These are phyloP conservation scores for Caenorhabditis imperialis DNA, from an alignment of 2,888 invertebrate genomes.

Conservation along the genomic window DNA sequence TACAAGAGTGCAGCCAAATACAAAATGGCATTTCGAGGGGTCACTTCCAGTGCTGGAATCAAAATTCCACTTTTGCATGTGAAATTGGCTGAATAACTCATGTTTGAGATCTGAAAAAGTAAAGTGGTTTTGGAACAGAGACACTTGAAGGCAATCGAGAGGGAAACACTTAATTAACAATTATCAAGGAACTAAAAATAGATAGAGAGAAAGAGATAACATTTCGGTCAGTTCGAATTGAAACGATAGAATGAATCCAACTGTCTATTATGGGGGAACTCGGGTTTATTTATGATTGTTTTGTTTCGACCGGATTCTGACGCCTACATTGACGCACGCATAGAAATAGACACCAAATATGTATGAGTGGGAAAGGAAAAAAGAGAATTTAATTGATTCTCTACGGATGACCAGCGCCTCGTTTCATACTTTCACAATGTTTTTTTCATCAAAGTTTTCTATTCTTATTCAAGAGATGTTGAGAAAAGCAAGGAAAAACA, in stretches of 20 bases:
- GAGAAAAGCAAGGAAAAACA: too few relatives aligned
- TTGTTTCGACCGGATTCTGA: slow-evolving; percentile 4
- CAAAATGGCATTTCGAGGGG: slow-evolving; percentile 71
- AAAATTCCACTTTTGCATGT: slow-evolving; percentile 59
- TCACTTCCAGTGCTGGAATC: slow-evolving; percentile 53
- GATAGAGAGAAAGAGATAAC: too few relatives aligned
- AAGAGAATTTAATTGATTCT: too few relatives aligned
- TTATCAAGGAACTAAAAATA: background rate
- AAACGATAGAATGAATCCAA: slow-evolving; percentile 16
- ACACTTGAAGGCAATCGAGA: slow-evolving; percentile 4
- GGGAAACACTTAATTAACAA: background rate
- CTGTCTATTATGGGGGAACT: background rate
- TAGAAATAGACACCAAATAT: too few relatives aligned
- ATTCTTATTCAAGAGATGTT: too few relatives aligned
- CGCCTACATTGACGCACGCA: too few relatives aligned
- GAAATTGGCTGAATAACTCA: slow-evolving; percentile 41
- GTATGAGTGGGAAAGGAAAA: too few relatives aligned
- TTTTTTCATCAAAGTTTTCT: too few relatives aligned
- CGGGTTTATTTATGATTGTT: slow-evolving; percentile 17
- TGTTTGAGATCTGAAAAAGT: slow-evolving; percentile 16
- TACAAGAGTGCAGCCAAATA: slow-evolving; percentile 81
- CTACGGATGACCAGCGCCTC: too few relatives aligned
- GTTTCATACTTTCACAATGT: too few relatives aligned
- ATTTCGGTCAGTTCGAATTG: too few relatives aligned
- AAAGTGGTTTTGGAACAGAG: background rate